These are phyloP conservation scores for Homarus americanus DNA, from an alignment of 1,140 invertebrate genomes.

Conservation along the genomic window DNA sequence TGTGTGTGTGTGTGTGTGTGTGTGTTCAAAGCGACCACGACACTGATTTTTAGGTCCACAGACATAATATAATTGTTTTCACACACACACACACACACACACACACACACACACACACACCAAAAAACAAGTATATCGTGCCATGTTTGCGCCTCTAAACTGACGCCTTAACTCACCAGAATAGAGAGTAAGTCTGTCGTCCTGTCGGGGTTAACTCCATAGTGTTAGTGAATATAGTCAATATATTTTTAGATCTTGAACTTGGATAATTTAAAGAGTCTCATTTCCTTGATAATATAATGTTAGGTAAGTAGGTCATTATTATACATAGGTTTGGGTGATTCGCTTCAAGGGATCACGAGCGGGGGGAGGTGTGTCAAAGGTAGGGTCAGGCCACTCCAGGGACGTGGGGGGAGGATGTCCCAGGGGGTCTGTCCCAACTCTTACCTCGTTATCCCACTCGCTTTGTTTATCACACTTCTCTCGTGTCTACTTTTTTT, in stretches of 20 bases:
- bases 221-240: background rate
- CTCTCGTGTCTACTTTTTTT: no score
- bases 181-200: no score
- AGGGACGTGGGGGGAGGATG: constrained; percentile 33
- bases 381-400: background rate
- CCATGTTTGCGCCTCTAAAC: no score
- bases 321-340: background rate
- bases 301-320: no score
- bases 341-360: background rate
- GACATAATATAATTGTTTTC: background rate
- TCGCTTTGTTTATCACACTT: no score
- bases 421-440: constrained; percentile 8
- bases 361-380: background rate
- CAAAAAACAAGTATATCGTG: background rate
- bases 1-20: background rate
- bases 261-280: constrained; percentile 6
- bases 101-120: background rate
- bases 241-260: constrained; percentile 22
- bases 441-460: no score
- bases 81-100: background rate
- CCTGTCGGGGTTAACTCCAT: background rate
- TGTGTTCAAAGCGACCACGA: background rate
- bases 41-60: no score
- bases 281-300: background rate
- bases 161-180: no score